These are phyloP conservation scores for Platysternon megacephalum DNA, from an alignment of 2,113 vertebrate genomes.

Conservation along the genomic window DNA sequence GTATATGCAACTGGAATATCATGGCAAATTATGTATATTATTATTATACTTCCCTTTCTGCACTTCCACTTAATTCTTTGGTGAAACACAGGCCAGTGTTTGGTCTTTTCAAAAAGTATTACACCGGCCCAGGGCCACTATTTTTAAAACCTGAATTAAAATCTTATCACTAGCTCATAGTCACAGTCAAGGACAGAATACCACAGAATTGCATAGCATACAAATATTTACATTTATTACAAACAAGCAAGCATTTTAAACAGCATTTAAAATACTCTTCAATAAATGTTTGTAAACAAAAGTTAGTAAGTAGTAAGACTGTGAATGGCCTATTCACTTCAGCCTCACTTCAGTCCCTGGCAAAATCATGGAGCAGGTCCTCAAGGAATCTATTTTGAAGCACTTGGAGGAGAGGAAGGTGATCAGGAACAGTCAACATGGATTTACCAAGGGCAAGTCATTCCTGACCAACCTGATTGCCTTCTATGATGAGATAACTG, in stretches of 20 bases:
- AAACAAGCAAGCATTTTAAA: neutral
- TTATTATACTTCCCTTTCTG: neutral
- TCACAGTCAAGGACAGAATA: neutral
- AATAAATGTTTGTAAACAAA: neutral
- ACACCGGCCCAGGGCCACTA: neutral
- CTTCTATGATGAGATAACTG: no score
- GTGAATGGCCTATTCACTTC: no score
- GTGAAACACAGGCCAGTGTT: neutral
- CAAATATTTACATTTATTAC: neutral
- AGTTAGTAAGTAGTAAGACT: neutral
- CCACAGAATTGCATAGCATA: neutral
- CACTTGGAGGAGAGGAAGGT: no score
- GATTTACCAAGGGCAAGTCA: no score
- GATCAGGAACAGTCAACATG: no score
- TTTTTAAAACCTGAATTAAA: neutral
- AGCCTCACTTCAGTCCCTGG: no score
- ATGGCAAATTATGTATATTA: neutral
- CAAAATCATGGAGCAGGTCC: no score
- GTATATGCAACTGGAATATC: neutral
- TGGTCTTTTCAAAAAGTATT: neutral
- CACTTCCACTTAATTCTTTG: neutral
- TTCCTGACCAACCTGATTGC: no score
- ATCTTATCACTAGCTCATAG: no score
- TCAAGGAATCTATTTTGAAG: no score
- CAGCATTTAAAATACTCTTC: neutral